Evolutionary conservation across 2,888 invertebrate genomes (phyloP), one percentile per base, ranked within the genome.

Genomic region (Drosophila limbata): DNA sequence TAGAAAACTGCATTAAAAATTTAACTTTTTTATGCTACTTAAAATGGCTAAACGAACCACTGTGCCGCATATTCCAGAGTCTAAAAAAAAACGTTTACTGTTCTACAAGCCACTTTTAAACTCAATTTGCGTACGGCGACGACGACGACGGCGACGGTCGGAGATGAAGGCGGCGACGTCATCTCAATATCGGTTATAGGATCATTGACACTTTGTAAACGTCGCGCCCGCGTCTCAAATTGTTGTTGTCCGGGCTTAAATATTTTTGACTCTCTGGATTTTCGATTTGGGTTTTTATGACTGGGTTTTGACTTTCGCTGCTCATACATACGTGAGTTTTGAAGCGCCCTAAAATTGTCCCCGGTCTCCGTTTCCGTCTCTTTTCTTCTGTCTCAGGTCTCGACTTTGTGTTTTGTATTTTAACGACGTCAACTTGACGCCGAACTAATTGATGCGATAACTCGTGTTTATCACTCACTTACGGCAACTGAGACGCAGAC

Each of bases 371-470:
- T 35, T n/a, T 35, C 40, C 9, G 6, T 33, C 28, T 53, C 19
- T 15, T 45, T 21, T 59, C 31, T 25, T 33, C 28, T 44, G 42
- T 56, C 28, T 40, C 40, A 25, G 39, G 28, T 45, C 45, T 51
- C 59, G 61, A 59, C 62, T 56, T 67, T 47, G 48, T 35, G 44
- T 67, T 53, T 63, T 78, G 55, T 67, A 68, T 71, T 76, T 89
- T 86, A 79, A 79, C 86, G 79, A 87, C 89, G 82, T 85, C 85
- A 88, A 89, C 78, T 88, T 90, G 89, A 85, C 85, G 79, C 85
- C 88, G 77, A 89, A 89, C 88, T 89, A 82, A 75, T 81, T 82
- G 82, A 89, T 83, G 84, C 85, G 88, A 88, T 89, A 88, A 89
- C 83, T 85, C 83, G 86, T 78, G 82, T 79, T 76, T 88, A 81